Conservation (phyloP, 2,888 invertebrate genomes). For the Drosophila mimica region DNA sequence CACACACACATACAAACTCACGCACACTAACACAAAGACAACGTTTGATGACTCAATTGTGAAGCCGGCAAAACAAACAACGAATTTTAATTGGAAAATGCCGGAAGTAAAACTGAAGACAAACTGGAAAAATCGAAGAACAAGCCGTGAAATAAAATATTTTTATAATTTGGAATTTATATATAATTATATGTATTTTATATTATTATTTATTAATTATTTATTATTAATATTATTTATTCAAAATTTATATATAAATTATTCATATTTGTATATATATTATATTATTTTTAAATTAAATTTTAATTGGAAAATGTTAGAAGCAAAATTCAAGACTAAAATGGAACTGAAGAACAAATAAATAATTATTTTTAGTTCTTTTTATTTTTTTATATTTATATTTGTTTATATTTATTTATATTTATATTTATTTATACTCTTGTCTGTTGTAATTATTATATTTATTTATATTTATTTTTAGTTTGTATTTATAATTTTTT, state of each 20-base stretch:
- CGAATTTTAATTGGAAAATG: conserved; percentile 52
- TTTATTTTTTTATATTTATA: not conserved
- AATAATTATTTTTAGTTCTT: no score
- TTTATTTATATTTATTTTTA: not conserved
- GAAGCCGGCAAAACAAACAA: conserved; percentile 44
- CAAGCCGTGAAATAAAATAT: not conserved
- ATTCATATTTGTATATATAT: not conserved
- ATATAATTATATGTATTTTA: not conserved
- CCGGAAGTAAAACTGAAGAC: conserved; percentile 30
- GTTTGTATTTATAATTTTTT: not conserved
- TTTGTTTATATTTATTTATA: not conserved
- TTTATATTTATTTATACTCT: not conserved
- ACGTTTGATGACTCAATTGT: conserved; percentile 63
- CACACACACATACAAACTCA: conserved; percentile 7
- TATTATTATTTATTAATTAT: not conserved
- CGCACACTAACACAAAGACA: not conserved
- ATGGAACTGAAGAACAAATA: not conserved
- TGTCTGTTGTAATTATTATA: not conserved
- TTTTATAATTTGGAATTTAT: not conserved
- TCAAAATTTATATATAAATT: not conserved
- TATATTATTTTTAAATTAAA: not conserved
- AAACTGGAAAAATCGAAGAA: conserved; percentile 5
- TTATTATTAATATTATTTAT: not conserved
- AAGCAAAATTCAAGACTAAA: not conserved
- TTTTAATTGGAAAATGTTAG: not conserved